Base-by-base conservation (phyloP, 2,888 invertebrate species). In the Drosophila seclusa region DNA sequence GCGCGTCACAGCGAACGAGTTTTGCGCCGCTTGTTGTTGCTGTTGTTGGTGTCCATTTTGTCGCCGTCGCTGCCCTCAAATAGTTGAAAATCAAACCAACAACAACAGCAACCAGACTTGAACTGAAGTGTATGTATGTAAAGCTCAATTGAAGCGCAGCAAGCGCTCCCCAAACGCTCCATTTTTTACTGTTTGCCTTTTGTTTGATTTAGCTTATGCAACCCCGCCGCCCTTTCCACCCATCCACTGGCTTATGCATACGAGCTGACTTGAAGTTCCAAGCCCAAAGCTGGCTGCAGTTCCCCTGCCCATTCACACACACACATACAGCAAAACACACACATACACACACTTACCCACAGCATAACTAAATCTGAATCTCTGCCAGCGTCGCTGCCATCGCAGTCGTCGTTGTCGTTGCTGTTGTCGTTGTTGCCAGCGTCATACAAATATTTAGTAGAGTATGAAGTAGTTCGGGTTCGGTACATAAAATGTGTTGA, bases 401-500 rank as follows among this genome's bases (percentile, higher is more conserved):
- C 61, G 73, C 24, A 16, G 21, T 50, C 69, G 71, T 53, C 65
- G 66, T 48, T 34, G 70, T n/a, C 55, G 69, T 34, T 60, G 65
- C 32, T 16, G 53, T n/a, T 6, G 49, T 49, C 27, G 49, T 18
- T 27, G 27, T 38, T 67, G 71, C 60, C 78, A 71, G 76, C 83
- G 89, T 91, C 89, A 90, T 90, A 87, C 87, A 90, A 87, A 87
- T 87, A 91, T 90, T 90, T 90, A 91, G 90, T 90, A 89, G 90
- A 90, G 91, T 90, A 91, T 89, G 91, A 91, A 91, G 91, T 91
- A 90, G 90, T 90, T 89, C 90, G 90, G 87, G 88, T 89, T 90
- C 80, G 87, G 87, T 89, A 89, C 90, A 91, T 91, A 88, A 91
- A 91, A 91, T 91, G 82, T 85, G 91, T 91, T 91, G 91, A 91